A percentile compares a stretch with the other conserved stretches of the same genome.
Evolutionary conservation across 2,888 invertebrate genomes (phyloP).

Genomic region (Monoplex corrugatus): DNA sequence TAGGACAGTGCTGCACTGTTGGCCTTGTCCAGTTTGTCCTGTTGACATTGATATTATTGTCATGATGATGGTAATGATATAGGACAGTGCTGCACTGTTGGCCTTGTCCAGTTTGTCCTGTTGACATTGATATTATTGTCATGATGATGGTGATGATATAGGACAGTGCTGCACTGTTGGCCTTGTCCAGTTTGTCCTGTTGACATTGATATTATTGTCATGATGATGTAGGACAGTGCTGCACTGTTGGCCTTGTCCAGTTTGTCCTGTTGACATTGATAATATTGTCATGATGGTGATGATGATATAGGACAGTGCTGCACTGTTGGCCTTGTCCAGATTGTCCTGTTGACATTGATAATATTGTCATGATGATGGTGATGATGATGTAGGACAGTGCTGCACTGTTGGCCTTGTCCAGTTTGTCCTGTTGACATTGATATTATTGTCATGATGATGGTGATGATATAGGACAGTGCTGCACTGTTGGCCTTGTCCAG

Average conservation of each 20-base stretch:
- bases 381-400: not conserved
- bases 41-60: not conserved
- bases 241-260: not conserved
- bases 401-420: not conserved
- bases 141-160: constrained; percentile 75
- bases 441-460: no score
- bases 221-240: not conserved
- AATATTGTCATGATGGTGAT: no score
- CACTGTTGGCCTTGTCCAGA: constrained; percentile 65
- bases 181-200: constrained; percentile 65
- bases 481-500: constrained; percentile 65
- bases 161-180: constrained; percentile 67
- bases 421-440: not conserved
- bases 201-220: not conserved
- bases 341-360: constrained; percentile 57
- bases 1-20: constrained; percentile 70
- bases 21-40: constrained; percentile 65
- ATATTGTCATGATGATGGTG: not conserved
- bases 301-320: constrained; percentile 71
- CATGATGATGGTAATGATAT: not conserved
- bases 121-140: no score
- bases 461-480: constrained; percentile 73
- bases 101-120: not conserved
- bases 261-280: not conserved
- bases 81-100: not conserved